phyloP scores from a whole-genome alignment of 2,113 vertebrate species.

The Furnarius figulus region DNA sequence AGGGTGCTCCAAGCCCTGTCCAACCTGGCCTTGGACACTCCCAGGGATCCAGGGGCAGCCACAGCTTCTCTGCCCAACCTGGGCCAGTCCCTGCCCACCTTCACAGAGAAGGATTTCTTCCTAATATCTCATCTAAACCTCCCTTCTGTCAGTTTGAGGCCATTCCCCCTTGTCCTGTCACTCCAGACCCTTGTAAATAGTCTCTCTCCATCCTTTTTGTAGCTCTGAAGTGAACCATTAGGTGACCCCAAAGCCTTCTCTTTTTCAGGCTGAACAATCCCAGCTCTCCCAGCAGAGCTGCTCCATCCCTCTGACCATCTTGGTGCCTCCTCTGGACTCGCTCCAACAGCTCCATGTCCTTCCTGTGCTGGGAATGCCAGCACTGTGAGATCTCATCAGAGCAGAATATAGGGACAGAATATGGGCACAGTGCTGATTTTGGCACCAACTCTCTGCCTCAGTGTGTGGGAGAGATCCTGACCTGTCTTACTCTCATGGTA shows the following conservation, averaged over 20 bases:
- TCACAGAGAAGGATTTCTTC: background rate
- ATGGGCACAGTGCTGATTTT: background rate
- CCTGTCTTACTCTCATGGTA: background rate
- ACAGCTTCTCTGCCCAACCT: background rate
- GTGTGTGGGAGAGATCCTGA: background rate
- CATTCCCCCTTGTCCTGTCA: background rate
- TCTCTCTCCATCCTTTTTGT: background rate
- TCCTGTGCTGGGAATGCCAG: background rate
- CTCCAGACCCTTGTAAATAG: background rate
- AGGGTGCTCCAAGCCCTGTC: fast-evolving
- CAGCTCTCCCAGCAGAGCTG: background rate
- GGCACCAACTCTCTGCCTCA: background rate
- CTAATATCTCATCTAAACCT: background rate
- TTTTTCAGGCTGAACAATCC: background rate
- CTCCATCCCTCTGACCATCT: background rate
- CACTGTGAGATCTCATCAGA: background rate
- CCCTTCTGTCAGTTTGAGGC: fast-evolving
- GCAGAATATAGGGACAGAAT: no score
- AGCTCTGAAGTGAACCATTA: fast-evolving
- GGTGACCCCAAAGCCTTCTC: background rate
- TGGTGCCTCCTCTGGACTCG: fast-evolving
- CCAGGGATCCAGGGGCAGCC: background rate
- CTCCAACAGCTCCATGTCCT: background rate
- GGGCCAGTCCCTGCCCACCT: fast-evolving
- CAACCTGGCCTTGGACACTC: fast-evolving